Conservation (phyloP, 2,113 vertebrate species). For the Salvelinus sp. region DNA sequence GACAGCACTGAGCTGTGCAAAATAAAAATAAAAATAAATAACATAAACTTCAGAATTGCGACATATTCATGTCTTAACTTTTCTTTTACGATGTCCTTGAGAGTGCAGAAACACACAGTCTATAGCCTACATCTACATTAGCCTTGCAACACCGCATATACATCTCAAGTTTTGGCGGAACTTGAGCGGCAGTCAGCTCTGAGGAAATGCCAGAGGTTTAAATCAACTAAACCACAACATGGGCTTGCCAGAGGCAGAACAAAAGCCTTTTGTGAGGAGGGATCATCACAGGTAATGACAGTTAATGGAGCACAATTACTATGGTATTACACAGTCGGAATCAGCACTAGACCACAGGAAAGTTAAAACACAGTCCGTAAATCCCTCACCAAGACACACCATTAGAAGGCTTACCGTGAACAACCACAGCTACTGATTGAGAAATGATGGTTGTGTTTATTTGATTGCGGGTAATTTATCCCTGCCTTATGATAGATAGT, state of each 20-base stretch:
- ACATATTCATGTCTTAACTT: no score
- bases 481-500: no score
- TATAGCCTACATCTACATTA: conserved; percentile 2
- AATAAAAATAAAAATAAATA: no score
- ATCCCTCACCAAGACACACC: neutral
- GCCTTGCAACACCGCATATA: conserved; percentile 19
- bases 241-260: conserved; percentile 39
- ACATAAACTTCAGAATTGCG: no score
- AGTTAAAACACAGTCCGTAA: neutral
- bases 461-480: no score
- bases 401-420: neutral
- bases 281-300: conserved; percentile 51
- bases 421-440: neutral
- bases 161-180: conserved; percentile 17
- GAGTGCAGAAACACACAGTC: no score
- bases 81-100: no score
- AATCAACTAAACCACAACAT: conserved; percentile 24
- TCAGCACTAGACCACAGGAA: conserved; percentile 34
- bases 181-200: conserved; percentile 12
- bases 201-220: conserved; percentile 31
- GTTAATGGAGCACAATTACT: conserved; percentile 52
- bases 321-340: conserved; percentile 40
- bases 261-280: conserved; percentile 41
- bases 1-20: no score
- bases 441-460: no score